Evolutionary conservation across 2,797 vertebrate species (phyloP).

Genomic region (Oryzias sinensis): DNA sequence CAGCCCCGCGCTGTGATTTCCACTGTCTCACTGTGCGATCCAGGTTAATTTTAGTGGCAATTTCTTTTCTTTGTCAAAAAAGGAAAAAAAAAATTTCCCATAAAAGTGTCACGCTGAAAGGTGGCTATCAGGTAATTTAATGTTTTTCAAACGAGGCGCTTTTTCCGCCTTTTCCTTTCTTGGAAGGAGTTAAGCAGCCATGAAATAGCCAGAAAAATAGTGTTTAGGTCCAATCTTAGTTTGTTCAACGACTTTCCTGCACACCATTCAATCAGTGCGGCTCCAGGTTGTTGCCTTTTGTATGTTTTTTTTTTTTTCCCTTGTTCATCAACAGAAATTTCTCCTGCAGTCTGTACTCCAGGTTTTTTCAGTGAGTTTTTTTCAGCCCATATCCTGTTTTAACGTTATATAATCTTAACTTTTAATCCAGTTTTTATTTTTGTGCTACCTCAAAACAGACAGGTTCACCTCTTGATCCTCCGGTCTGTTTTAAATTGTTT

Average conservation of each 20-base stretch:
- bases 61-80: constrained; percentile 76
- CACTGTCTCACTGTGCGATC: constrained; percentile 80
- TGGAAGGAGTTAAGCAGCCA: constrained; percentile 88
- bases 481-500: too few species aligned
- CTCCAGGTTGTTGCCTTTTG: constrained; percentile 66
- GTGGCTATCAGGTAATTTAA: constrained; percentile 87
- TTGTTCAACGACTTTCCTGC: constrained; percentile 63
- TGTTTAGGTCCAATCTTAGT: constrained; percentile 92
- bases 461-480: too few species aligned
- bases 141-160: constrained; percentile 81
- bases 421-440: too few species aligned
- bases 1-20: constrained; percentile 65
- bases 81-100: constrained; percentile 66
- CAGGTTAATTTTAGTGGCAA: constrained; percentile 84
- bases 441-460: too few species aligned
- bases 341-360: constrained; percentile 37
- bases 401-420: constrained; percentile 5
- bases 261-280: constrained; percentile 54
- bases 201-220: constrained; percentile 98
- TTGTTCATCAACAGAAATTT: constrained; percentile 64
- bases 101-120: constrained; percentile 85
- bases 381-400: constrained; percentile 33
- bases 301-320: constrained; percentile 28
- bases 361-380: constrained; percentile 44
- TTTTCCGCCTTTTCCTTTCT: constrained; percentile 72